Percentiles rank a stretch among this genome's conserved stretches.
Evolutionary conservation across 2,888 invertebrate species (phyloP).

Genomic region (Idaea dimidiata): DNA sequence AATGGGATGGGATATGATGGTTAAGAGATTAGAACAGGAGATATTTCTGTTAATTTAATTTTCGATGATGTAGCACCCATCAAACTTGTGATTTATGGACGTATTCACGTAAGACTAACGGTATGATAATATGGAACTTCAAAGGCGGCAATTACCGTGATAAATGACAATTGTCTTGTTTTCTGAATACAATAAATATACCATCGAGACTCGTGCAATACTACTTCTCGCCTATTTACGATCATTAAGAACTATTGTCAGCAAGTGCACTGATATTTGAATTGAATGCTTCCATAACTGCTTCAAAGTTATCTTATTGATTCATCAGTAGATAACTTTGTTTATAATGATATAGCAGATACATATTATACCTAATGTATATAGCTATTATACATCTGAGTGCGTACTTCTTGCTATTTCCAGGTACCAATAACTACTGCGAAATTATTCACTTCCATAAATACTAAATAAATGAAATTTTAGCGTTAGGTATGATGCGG

Average conservation of each 20-base stretch:
- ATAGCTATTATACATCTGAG: background rate
- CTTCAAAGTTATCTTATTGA: constrained; percentile 60
- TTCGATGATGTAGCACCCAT: constrained; percentile 46
- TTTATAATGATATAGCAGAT: constrained; percentile 52
- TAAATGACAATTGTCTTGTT: constrained; percentile 78
- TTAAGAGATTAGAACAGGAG: constrained; percentile 25
- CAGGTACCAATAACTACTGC: background rate
- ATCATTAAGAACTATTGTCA: constrained; percentile 76
- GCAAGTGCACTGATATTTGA: constrained; percentile 67
- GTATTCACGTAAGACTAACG: constrained; percentile 52
- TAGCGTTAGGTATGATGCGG: background rate
- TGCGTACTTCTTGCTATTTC: background rate
- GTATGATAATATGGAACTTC: constrained; percentile 74
- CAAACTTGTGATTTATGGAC: constrained; percentile 53
- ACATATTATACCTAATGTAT: background rate
- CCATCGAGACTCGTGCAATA: constrained; percentile 67
- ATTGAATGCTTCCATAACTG: constrained; percentile 69
- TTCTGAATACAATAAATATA: constrained; percentile 71
- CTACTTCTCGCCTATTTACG: constrained; percentile 70
- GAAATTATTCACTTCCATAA: constrained; percentile 9
- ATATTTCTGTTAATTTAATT: constrained; percentile 37
- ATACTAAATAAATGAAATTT: constrained; percentile 7
- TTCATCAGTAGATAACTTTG: constrained; percentile 63
- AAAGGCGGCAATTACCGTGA: constrained; percentile 76
- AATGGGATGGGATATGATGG: background rate